Percentiles rank a stretch among this genome's conserved stretches.
Conservation (phyloP, 2,113 vertebrate genomes). For the Erythrolamprus reginae region DNA sequence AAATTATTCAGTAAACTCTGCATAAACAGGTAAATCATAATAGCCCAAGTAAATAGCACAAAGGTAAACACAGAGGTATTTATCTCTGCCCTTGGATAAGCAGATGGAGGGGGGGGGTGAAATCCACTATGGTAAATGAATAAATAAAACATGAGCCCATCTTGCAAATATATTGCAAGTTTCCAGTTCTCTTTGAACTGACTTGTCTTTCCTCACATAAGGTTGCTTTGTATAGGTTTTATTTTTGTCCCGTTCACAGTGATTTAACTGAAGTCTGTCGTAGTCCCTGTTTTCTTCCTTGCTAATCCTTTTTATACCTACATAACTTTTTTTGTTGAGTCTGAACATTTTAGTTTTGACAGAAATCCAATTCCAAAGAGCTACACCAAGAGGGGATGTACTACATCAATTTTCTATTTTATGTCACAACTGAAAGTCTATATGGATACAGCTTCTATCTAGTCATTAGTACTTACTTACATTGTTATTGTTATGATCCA, state of each 20-base stretch:
- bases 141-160: slow-evolving; percentile 19
- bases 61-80: slow-evolving; percentile 40
- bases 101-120: slow-evolving; percentile 26
- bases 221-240: neutral
- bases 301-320: neutral
- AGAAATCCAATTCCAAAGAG: slow-evolving; percentile 9
- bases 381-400: neutral
- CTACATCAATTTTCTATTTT: neutral
- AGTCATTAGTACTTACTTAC: neutral
- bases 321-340: neutral
- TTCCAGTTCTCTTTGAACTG: neutral
- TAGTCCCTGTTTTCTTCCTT: neutral
- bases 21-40: slow-evolving; percentile 38
- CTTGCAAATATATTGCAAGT: neutral
- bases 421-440: slow-evolving; percentile 18
- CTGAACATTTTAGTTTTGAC: slow-evolving; percentile 9
- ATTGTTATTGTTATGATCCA: neutral
- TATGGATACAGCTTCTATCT: neutral
- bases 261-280: neutral
- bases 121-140: neutral
- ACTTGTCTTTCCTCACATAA: neutral
- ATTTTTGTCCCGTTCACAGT: neutral
- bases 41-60: slow-evolving; percentile 40
- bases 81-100: slow-evolving; percentile 43
- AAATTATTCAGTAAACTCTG: slow-evolving; percentile 28